Evolutionary conservation across 2,797 vertebrate species (phyloP).

Genomic region (Bryconaethiops microstoma): DNA sequence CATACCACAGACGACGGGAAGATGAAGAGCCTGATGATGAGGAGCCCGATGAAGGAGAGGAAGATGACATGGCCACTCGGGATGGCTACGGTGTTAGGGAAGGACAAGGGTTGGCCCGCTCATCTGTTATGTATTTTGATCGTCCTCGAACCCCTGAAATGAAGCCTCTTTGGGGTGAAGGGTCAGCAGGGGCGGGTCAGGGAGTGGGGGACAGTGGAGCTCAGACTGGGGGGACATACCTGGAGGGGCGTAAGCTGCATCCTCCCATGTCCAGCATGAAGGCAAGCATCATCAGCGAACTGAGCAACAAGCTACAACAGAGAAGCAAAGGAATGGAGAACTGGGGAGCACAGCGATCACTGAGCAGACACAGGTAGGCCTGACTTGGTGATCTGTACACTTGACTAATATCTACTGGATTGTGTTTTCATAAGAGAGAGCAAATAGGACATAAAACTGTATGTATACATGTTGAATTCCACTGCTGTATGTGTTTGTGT

Average conservation of each 20-base stretch:
- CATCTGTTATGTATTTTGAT: constrained; percentile 79
- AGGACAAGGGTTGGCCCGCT: constrained; percentile 74
- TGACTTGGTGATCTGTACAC: constrained; percentile 16
- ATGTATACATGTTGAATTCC: no score
- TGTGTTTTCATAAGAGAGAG: neutral
- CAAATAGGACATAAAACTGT: no score
- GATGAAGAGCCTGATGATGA: constrained; percentile 74
- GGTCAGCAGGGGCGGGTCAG: constrained; percentile 53
- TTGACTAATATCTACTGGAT: neutral
- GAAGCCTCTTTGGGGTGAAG: constrained; percentile 79
- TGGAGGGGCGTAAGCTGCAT: constrained; percentile 79
- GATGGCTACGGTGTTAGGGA: constrained; percentile 72
- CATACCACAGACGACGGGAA: constrained; percentile 75
- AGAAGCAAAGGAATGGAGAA: constrained; percentile 74
- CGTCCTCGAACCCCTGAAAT: constrained; percentile 79
- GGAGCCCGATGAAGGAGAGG: constrained; percentile 67
- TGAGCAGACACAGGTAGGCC: constrained; percentile 86
- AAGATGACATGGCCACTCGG: constrained; percentile 58
- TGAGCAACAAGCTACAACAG: constrained; percentile 91
- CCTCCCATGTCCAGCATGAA: constrained; percentile 85
- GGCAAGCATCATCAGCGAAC: constrained; percentile 90
- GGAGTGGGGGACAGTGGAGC: constrained; percentile 59
- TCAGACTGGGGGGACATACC: constrained; percentile 62
- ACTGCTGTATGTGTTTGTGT: no score
- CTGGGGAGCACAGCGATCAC: constrained; percentile 79